Percentiles rank a stretch among this genome's conserved stretches.
phyloP scores from a whole-genome alignment of 2,888 invertebrate species.

The Drepana falcataria region DNA sequence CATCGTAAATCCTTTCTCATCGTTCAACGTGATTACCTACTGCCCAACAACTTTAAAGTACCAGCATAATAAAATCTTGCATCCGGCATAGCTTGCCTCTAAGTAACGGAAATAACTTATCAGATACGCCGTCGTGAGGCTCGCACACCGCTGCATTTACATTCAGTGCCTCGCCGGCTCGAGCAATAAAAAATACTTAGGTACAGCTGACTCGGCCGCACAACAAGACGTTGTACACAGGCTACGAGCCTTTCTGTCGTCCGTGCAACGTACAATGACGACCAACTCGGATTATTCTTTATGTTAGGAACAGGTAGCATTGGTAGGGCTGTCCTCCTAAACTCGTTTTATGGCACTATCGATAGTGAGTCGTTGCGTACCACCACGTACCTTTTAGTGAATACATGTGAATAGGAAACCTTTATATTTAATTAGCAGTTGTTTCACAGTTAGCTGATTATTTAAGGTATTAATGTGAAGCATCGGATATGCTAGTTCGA shows the following conservation, averaged over 20 bases:
- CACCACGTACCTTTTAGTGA: background rate
- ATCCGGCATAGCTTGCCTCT: constrained; percentile 34
- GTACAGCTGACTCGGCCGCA: constrained; percentile 39
- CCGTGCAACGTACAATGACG: constrained; percentile 58
- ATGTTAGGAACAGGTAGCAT: constrained; percentile 67
- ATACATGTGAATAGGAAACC: background rate
- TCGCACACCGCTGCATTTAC: constrained; percentile 31
- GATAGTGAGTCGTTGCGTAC: background rate
- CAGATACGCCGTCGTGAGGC: constrained; percentile 46
- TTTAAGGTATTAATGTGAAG: too few relatives aligned
- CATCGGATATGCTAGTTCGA: too few relatives aligned
- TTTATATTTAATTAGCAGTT: too few relatives aligned
- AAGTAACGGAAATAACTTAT: constrained; percentile 70
- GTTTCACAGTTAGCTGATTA: too few relatives aligned
- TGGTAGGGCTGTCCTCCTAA: constrained; percentile 37
- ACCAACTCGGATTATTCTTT: constrained; percentile 66
- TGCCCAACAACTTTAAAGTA: constrained; percentile 8
- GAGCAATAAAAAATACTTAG: constrained; percentile 28
- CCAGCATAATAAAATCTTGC: constrained; percentile 23
- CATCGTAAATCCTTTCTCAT: background rate
- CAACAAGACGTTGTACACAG: constrained; percentile 44
- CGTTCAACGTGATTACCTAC: background rate
- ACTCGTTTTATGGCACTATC: background rate
- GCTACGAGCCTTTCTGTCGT: constrained; percentile 56
- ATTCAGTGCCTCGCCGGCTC: constrained; percentile 23